A percentile compares a stretch with the other conserved stretches of the same genome.
Evolutionary conservation across 2,113 vertebrate species (phyloP).

Genomic region (Rhabdomys dilectus): DNA sequence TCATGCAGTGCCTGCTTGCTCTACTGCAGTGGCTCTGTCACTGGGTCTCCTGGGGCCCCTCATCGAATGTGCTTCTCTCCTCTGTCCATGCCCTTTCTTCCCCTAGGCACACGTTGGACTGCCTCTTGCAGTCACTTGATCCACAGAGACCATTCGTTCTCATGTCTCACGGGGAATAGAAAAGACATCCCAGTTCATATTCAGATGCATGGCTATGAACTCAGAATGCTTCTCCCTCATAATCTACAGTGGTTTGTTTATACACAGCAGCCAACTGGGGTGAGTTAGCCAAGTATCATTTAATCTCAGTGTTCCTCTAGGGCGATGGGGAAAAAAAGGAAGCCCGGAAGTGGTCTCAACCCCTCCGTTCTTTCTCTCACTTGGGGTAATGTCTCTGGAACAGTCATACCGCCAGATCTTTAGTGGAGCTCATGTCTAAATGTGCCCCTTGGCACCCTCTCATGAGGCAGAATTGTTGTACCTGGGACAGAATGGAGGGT

Average conservation of each 20-base stretch:
- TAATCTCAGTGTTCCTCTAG: not conserved
- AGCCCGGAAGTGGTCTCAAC: not conserved
- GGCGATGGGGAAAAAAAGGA: not conserved
- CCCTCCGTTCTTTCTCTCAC: not conserved
- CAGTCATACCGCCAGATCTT: rapidly evolving
- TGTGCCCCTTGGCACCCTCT: rapidly evolving
- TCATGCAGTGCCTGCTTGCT: not conserved
- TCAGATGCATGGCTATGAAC: not conserved
- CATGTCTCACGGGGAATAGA: not conserved
- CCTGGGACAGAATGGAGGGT: rapidly evolving
- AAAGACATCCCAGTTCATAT: not conserved
- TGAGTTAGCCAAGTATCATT: not conserved
- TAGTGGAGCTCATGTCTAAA: rapidly evolving
- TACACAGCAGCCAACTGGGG: not conserved
- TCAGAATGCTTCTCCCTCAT: not conserved
- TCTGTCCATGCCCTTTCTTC: not conserved
- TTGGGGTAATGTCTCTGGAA: too few relatives aligned
- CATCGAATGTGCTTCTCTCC: not conserved
- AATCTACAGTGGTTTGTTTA: not conserved
- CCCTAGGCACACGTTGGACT: rapidly evolving
- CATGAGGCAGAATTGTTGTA: not conserved
- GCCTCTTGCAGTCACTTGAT: not conserved
- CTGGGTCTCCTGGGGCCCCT: too few relatives aligned
- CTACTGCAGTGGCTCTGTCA: not conserved
- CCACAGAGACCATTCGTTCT: not conserved